phyloP scores from a whole-genome alignment of 2,797 vertebrate genomes.

The Myotis planiceps region DNA sequence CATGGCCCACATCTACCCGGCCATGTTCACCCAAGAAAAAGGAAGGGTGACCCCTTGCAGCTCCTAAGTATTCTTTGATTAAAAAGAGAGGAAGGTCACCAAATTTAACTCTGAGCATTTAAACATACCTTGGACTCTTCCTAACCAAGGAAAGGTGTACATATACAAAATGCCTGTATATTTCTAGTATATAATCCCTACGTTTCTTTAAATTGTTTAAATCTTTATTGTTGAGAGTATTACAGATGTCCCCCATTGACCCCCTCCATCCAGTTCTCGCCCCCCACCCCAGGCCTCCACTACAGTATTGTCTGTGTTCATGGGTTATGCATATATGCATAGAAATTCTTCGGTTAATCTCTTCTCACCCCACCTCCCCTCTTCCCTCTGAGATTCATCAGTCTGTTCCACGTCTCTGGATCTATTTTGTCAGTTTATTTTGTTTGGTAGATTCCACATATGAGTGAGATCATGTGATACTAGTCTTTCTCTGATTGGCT shows the following conservation, averaged over 20 bases:
- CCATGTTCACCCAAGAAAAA: background rate
- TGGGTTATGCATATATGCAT: background rate
- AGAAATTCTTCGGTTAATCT: background rate
- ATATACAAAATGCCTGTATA: background rate
- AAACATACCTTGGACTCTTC: background rate
- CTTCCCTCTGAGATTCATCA: background rate
- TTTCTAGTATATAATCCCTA: background rate
- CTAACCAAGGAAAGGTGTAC: background rate
- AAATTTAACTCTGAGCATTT: background rate
- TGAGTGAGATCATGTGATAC: background rate
- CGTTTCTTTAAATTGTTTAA: background rate
- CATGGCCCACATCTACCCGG: background rate
- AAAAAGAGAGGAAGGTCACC: background rate
- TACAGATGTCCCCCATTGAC: background rate
- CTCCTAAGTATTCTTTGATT: background rate
- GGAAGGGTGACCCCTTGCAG: background rate
- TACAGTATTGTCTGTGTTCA: background rate
- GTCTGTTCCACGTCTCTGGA: background rate
- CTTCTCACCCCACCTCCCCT: background rate
- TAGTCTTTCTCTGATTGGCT: background rate
- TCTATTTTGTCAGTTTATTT: background rate
- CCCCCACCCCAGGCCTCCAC: background rate
- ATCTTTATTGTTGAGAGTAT: background rate
- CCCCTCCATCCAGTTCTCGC: background rate
- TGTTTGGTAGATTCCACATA: background rate